A percentile compares a stretch with the other conserved stretches of the same genome.
Conservation (phyloP, 2,113 vertebrate genomes). For the Todiramphus chloris region DNA sequence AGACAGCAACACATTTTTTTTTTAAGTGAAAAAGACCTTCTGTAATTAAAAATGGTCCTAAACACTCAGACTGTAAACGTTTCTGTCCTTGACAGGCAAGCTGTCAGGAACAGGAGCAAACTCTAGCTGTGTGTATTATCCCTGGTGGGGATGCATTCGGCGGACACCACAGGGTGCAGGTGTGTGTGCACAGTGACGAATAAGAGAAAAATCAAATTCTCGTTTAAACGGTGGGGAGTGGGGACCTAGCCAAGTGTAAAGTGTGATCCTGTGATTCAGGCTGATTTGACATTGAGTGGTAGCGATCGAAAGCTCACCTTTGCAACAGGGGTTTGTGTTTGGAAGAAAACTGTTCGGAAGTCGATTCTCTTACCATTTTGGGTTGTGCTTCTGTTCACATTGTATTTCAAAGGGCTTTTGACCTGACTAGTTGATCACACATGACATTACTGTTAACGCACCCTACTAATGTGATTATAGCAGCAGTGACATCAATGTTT, state of each 20-base stretch:
- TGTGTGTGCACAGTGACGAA: neutral
- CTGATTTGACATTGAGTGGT: neutral
- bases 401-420: neutral
- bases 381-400: neutral
- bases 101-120: neutral
- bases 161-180: neutral
- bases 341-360: neutral
- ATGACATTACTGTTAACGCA: slow-evolving; percentile 25
- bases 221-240: neutral
- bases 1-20: neutral
- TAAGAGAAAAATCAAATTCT: neutral
- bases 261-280: neutral
- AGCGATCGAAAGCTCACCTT: neutral
- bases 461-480: slow-evolving; percentile 32
- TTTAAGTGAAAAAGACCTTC: neutral
- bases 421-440: slow-evolving; percentile 20
- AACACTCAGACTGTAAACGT: neutral
- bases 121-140: neutral
- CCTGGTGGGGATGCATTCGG: neutral
- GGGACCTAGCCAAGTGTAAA: neutral
- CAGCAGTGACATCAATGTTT: slow-evolving; percentile 53
- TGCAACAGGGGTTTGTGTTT: neutral
- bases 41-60: neutral
- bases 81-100: slow-evolving; percentile 8
- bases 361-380: neutral